A percentile compares a stretch with the other conserved stretches of the same genome.
phyloP scores from a whole-genome alignment of 2,888 invertebrate species.

The Anorthoa munda region DNA sequence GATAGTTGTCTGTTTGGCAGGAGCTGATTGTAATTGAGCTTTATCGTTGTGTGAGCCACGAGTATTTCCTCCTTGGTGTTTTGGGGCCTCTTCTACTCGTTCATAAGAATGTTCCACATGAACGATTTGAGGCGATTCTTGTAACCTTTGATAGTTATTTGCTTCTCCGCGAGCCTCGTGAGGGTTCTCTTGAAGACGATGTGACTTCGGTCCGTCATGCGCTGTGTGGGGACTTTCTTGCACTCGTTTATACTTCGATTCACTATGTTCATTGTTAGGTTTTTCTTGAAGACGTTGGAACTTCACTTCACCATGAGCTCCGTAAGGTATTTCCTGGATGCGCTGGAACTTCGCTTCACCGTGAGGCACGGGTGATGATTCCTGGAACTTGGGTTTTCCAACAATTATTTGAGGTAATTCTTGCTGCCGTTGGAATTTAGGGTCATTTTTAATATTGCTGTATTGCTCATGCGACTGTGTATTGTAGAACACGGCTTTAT shows the following conservation, averaged over 20 bases:
- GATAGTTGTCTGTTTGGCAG: slow-evolving; percentile 75
- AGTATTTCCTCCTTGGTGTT: slow-evolving; percentile 59
- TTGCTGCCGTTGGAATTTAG: slow-evolving; percentile 59
- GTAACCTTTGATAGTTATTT: slow-evolving; percentile 60
- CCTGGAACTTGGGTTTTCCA: slow-evolving; percentile 65
- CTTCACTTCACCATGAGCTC: slow-evolving; percentile 49
- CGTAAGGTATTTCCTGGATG: slow-evolving; percentile 51
- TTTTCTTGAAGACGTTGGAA: slow-evolving; percentile 72
- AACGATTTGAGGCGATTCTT: slow-evolving; percentile 48
- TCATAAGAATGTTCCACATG: slow-evolving; percentile 54
- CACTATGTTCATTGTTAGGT: slow-evolving; percentile 48
- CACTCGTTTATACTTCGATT: slow-evolving; percentile 43
- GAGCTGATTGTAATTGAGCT: slow-evolving; percentile 73
- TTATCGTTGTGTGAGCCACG: slow-evolving; percentile 65
- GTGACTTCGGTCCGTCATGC: slow-evolving; percentile 31
- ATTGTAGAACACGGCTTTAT: slow-evolving; percentile 76
- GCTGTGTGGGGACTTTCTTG: slow-evolving; percentile 40
- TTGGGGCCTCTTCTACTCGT: slow-evolving; percentile 43
- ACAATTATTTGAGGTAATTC: slow-evolving; percentile 52
- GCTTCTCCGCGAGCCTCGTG: slow-evolving; percentile 24
- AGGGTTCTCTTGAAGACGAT: slow-evolving; percentile 41
- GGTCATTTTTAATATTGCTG: slow-evolving; percentile 69
- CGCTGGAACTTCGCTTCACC: slow-evolving; percentile 49
- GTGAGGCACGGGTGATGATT: slow-evolving; percentile 46
- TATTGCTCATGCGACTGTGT: slow-evolving; percentile 70